A percentile compares a stretch with the other conserved stretches of the same genome.
phyloP scores from a whole-genome alignment of 2,797 vertebrate genomes.

The Sebastes iracundus region DNA sequence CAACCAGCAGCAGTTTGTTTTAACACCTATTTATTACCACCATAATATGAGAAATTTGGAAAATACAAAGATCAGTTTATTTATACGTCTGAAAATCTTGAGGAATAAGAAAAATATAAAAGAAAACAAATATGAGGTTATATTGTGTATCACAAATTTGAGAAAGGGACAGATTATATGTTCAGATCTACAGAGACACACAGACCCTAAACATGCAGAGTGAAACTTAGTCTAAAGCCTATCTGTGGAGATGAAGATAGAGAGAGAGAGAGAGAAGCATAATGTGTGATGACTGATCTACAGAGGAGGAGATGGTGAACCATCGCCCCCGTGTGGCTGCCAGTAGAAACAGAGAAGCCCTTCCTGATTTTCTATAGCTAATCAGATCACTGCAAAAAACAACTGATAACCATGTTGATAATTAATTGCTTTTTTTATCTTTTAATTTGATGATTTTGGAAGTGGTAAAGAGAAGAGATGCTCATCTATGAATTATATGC shows the following conservation, averaged over 20 bases:
- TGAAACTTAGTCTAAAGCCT: slow-evolving; percentile 47
- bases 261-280: background rate
- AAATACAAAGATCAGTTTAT: slow-evolving; percentile 88
- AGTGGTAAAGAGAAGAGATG: slow-evolving; percentile 65
- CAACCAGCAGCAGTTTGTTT: slow-evolving; percentile 45
- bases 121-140: slow-evolving; percentile 83
- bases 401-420: slow-evolving; percentile 11
- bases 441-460: slow-evolving; percentile 45
- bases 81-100: slow-evolving; percentile 82
- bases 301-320: slow-evolving; percentile 48
- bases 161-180: slow-evolving; percentile 70
- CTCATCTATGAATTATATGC: slow-evolving; percentile 47
- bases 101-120: slow-evolving; percentile 86
- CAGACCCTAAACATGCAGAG: slow-evolving; percentile 69
- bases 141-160: slow-evolving; percentile 80
- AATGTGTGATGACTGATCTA: slow-evolving; percentile 30
- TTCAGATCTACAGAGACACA: slow-evolving; percentile 62
- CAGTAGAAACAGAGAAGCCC: slow-evolving; percentile 65
- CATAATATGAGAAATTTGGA: slow-evolving; percentile 88
- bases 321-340: slow-evolving; percentile 75
- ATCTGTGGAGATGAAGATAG: slow-evolving; percentile 22
- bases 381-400: slow-evolving; percentile 50
- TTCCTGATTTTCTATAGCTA: slow-evolving; percentile 54
- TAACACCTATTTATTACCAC: slow-evolving; percentile 89
- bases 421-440: slow-evolving; percentile 7